Conservation (phyloP, 2,113 vertebrate species). For the Mormyrus iriodes region DNA sequence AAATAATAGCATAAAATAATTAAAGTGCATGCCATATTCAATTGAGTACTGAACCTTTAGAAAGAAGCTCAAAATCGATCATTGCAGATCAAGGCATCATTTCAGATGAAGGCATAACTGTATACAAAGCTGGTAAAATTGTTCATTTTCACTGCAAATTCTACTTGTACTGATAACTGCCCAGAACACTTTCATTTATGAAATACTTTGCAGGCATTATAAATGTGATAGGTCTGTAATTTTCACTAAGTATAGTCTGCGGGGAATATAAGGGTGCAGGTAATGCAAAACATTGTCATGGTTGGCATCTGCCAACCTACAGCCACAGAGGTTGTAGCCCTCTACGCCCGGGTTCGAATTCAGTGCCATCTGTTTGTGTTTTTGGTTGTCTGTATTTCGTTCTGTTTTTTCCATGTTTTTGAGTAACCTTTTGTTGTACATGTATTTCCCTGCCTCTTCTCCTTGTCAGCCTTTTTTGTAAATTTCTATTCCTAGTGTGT, state of each 20-base stretch:
- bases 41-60: neutral
- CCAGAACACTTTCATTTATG: neutral
- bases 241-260: neutral
- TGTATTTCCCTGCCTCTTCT: no score
- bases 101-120: no score
- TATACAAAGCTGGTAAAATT: neutral
- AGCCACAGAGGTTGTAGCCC: no score
- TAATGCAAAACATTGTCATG: neutral
- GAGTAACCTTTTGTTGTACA: no score
- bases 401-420: no score
- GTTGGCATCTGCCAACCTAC: no score
- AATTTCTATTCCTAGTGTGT: no score
- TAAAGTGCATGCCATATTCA: neutral
- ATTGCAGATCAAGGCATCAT: neutral
- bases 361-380: no score
- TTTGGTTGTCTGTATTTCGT: no score
- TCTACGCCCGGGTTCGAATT: no score
- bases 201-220: neutral
- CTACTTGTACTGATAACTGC: neutral
- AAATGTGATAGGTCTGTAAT: neutral
- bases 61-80: neutral
- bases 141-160: neutral
- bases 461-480: no score
- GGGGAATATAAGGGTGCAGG: neutral
- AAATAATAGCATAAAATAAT: neutral